Evolutionary conservation across 1,140 invertebrate species (phyloP), one percentile per base, ranked within the genome.

Genomic region (Zaprionus camerounensis): DNA sequence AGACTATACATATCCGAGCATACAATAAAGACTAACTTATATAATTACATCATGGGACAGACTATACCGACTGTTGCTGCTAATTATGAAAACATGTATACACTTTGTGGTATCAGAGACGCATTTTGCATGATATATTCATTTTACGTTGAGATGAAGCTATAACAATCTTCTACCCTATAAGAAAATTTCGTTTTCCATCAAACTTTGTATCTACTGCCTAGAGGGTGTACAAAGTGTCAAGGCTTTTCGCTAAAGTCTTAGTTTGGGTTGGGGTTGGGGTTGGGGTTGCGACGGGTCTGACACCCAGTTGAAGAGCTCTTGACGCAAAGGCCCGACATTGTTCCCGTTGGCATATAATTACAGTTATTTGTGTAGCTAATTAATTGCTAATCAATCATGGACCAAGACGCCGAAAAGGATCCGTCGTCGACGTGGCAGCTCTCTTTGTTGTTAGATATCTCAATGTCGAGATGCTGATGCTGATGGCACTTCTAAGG

Each of bases 381-480:
- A 90, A 90, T 90, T 90, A 90, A 90, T 90, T 90, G 86, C 86
- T 90, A 90, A 90, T 90, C 86, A 90, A 90, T 90, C 86, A 90
- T 91, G 82, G 87, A 78, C 63, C 73, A 61, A 78, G 70, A 74
- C 71, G 53, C 71, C 75, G 65, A 81, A 78, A 86, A 86, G 76
- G 75, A 82, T 76, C 44, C 41, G 56, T 49, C 34, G 41, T 58
- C 46, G 58, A 26, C 57, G 68, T 44, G 61, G 51, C 75, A 57
- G 51, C n/a, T 64, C 17, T 49, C 63, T 63, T 74, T 75, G 69
- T 71, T 80, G 79, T 75, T 90, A 70, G 71, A 84, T 85, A 75
- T 82, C 82, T 82, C 80, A 82, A 87, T 86, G 69, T 81, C 72
- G 34, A n/a, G 61, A 20, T 44, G 38, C 41, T 46, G 59, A 17